These are phyloP conservation scores for Origma solitaria DNA, from an alignment of 2,113 vertebrate genomes.

Conservation along the genomic window DNA sequence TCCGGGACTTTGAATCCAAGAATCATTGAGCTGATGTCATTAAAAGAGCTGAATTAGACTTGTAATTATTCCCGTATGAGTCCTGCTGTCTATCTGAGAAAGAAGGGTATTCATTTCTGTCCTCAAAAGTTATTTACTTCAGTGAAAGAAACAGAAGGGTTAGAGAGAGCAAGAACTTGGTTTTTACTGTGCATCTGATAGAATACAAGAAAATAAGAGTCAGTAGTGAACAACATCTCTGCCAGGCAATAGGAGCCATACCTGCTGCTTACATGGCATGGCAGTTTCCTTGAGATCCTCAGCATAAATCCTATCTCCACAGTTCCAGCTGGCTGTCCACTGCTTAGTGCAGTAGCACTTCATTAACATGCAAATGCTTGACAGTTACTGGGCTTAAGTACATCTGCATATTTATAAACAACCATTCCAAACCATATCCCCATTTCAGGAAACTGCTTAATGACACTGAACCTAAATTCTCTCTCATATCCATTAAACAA, in stretches of 20 bases:
- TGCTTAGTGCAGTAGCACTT: background rate
- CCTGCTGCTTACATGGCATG: background rate
- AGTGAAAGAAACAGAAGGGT: background rate
- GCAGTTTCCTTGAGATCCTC: background rate
- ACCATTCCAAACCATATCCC: background rate
- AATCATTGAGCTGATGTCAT: slow-evolving; percentile 57
- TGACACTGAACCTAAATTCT: background rate
- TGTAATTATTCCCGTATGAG: slow-evolving; percentile 60
- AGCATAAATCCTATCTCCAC: background rate
- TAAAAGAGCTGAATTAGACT: slow-evolving; percentile 59
- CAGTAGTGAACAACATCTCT: background rate
- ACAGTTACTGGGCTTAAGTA: background rate
- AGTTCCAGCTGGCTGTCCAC: background rate
- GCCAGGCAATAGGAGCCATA: background rate
- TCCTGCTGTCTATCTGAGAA: slow-evolving; percentile 18
- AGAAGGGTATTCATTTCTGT: slow-evolving; percentile 36
- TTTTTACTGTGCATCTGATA: background rate
- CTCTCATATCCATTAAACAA: background rate
- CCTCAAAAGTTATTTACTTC: slow-evolving; percentile 26
- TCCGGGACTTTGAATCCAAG: slow-evolving; percentile 11
- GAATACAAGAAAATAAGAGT: background rate
- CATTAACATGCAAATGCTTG: slow-evolving; percentile 43
- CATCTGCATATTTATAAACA: slow-evolving; percentile 37
- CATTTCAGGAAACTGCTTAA: background rate
- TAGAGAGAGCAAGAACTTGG: background rate